Percentiles rank a stretch among this genome's conserved stretches.
Conservation (phyloP, 2,113 vertebrate genomes). For the Tretioscincus oriximinensis region DNA sequence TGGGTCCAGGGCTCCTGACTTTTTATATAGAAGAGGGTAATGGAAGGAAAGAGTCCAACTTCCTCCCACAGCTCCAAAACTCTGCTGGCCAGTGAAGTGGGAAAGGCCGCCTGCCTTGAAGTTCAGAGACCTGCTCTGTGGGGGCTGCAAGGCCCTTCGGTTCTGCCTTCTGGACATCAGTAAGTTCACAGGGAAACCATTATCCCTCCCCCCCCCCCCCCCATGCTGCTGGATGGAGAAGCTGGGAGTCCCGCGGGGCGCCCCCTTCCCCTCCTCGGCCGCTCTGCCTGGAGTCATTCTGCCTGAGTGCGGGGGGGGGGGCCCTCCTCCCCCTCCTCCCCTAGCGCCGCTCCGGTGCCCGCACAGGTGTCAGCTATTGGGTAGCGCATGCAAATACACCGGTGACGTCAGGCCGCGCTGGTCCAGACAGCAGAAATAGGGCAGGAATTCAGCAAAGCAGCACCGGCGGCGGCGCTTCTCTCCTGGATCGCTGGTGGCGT, state of each 20-base stretch:
- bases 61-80: too few relatives aligned
- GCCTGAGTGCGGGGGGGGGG: too few relatives aligned
- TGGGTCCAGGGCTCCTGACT: too few relatives aligned
- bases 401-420: conserved; percentile 86
- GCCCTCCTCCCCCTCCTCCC: neutral
- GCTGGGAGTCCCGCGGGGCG: neutral
- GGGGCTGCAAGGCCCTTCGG: neutral
- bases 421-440: conserved; percentile 85
- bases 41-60: too few relatives aligned
- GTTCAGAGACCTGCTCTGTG: too few relatives aligned
- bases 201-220: neutral
- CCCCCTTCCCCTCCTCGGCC: conserved; percentile 23
- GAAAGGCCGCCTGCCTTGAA: too few relatives aligned
- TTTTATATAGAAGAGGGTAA: too few relatives aligned
- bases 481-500: conserved; percentile 35
- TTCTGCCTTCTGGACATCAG: neutral
- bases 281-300: neutral
- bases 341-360: conserved; percentile 17
- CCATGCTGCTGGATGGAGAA: neutral
- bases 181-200: neutral
- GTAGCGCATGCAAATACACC: conserved; percentile 72
- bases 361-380: conserved; percentile 79
- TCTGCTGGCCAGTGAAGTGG: too few relatives aligned
- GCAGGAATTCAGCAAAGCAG: conserved; percentile 71
- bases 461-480: conserved; percentile 30